phyloP scores from a whole-genome alignment of 2,113 vertebrate genomes.

The Neopipo cinnamomea region DNA sequence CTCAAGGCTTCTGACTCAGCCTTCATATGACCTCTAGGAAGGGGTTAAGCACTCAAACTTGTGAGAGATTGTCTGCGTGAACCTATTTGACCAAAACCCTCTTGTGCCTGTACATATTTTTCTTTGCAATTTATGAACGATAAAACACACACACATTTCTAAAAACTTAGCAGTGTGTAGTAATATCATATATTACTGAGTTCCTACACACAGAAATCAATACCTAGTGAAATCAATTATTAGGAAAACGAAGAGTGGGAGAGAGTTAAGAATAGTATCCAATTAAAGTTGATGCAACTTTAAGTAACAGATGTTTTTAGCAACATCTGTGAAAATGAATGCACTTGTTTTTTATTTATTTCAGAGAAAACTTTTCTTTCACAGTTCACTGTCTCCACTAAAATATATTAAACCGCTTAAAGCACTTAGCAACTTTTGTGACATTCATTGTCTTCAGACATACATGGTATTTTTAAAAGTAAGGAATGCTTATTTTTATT shows the following conservation, averaged over 20 bases:
- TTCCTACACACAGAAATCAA: background rate
- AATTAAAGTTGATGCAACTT: constrained; percentile 1
- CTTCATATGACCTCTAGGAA: background rate
- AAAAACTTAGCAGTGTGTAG: background rate
- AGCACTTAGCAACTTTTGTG: background rate
- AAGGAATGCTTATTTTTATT: background rate
- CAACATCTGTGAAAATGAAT: background rate
- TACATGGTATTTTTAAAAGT: background rate
- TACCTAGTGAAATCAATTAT: background rate
- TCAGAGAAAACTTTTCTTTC: background rate
- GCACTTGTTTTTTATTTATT: background rate
- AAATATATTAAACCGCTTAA: background rate
- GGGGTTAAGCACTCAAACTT: background rate
- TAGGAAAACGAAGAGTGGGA: background rate
- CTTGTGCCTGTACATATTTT: background rate
- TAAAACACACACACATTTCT: background rate
- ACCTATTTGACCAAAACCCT: background rate
- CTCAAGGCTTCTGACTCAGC: background rate
- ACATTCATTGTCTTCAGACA: background rate
- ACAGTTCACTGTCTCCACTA: background rate
- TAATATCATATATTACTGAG: background rate
- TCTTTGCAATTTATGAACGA: background rate
- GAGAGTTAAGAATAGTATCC: background rate
- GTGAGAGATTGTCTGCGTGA: background rate
- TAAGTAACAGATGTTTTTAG: constrained; percentile 20